Evolutionary conservation across 35 echinoderm and acorn worm species (phyloP), one percentile per base, ranked within the genome.

Genomic region (Stichopus chloronotus): DNA sequence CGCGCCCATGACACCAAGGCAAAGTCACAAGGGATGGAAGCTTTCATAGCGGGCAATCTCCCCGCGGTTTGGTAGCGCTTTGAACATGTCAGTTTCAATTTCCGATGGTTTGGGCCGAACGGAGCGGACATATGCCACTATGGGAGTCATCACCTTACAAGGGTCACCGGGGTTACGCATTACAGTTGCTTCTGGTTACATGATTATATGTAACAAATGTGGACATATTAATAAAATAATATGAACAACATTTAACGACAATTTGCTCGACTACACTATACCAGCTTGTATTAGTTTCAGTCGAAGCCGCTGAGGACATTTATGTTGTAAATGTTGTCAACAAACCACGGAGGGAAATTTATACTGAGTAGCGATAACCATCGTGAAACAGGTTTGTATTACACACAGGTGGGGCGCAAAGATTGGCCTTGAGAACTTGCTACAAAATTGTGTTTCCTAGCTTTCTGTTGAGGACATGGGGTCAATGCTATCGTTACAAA

Each of bases 141-240:
- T 12, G 55, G 55, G 57, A 58, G 82, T 58, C 82, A 19, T 85
- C 82, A 23, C 82, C 82, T 85, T 53, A 85, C 82, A 58, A 11
- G 52, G 82, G 82, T 85, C 82, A 85, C 56, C 30, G 16, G 58
- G 82, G 82, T 85, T 56, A 13, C 30, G 57, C 82, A 85, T 85
- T 85, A 85, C 82, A 85, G 82, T 85, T 85, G 82, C 82, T 85
- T 85, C 82, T 85, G 52, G 82, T 85, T 85, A 85, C 82, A 85
- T 59, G 52, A 21, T 58, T 85, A 85, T 85, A 56, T 59, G 82
- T 85, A 85, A 85, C 82, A 85, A 85, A 85, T 85, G 82, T 85
- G 82, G 55, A 43, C 30, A 43, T 43, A 43, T 43, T 43, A 43
- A 43, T 19, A 85, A 58, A 84, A 85, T 85, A 25, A 16, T 22